phyloP scores from a whole-genome alignment of 1,140 invertebrate species.

The Dicyema japonicum region DNA sequence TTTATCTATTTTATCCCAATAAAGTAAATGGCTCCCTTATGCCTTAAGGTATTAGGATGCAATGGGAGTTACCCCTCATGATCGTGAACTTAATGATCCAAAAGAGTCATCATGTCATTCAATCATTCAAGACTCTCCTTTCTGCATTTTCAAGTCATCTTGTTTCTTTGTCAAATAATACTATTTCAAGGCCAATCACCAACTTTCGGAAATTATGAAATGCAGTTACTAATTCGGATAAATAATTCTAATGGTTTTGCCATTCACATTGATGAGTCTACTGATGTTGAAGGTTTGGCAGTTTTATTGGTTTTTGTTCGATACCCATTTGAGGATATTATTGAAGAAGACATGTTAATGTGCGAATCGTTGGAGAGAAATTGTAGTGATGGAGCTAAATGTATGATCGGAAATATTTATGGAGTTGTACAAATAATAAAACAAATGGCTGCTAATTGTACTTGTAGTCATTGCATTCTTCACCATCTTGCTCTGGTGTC shows the following conservation, averaged over 20 bases:
- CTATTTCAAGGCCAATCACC: too few relatives aligned
- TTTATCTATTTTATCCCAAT: too few relatives aligned
- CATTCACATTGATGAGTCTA: neutral
- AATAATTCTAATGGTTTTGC: neutral
- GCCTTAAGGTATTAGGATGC: too few relatives aligned
- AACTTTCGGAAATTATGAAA: too few relatives aligned
- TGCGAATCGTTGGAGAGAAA: slow-evolving; percentile 1
- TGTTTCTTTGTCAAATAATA: too few relatives aligned
- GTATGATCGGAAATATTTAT: neutral
- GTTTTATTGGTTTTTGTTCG: slow-evolving; percentile 1
- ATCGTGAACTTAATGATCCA: too few relatives aligned
- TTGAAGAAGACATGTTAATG: slow-evolving; percentile 1
- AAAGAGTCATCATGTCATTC: too few relatives aligned
- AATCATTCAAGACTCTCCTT: too few relatives aligned
- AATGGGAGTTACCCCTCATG: too few relatives aligned
- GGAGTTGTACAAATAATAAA: neutral
- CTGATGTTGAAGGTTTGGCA: neutral
- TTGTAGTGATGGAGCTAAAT: slow-evolving; percentile 1
- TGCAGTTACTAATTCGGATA: neutral
- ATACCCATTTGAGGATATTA: neutral
- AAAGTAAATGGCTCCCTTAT: too few relatives aligned
- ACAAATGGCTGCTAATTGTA: neutral
- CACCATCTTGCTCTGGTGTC: neutral
- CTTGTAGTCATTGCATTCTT: neutral
- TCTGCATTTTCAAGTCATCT: too few relatives aligned